These are phyloP conservation scores for Griposia aprilina DNA, from an alignment of 2,888 invertebrate species.

Conservation along the genomic window DNA sequence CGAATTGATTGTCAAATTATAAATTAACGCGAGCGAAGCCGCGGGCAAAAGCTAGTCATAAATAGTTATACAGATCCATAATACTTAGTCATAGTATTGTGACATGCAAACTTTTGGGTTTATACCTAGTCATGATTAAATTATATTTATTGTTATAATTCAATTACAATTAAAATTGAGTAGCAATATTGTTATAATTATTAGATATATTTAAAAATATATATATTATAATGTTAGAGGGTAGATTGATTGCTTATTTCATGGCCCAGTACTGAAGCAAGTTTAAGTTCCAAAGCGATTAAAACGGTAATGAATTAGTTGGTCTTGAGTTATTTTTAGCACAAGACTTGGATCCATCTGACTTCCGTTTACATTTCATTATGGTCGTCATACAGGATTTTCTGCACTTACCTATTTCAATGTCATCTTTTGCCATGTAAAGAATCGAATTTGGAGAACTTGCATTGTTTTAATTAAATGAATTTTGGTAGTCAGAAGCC, in stretches of 20 bases:
- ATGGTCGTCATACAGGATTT: background rate
- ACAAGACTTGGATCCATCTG: slow-evolving; percentile 7
- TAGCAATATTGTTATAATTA: no score
- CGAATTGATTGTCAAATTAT: no score
- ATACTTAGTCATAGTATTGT: no score
- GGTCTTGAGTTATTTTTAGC: slow-evolving; percentile 56
- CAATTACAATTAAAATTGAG: no score
- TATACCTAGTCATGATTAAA: no score
- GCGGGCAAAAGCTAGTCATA: no score
- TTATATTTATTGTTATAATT: no score
- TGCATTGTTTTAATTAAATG: background rate
- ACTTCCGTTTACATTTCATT: slow-evolving; percentile 20
- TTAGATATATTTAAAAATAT: no score
- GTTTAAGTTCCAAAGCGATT: slow-evolving; percentile 57
- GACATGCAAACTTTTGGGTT: no score
- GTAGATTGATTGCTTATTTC: slow-evolving; percentile 7
- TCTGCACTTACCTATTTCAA: background rate
- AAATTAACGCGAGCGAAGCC: no score
- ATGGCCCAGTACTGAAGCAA: slow-evolving; percentile 31
- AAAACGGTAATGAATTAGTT: slow-evolving; percentile 63
- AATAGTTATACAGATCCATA: no score
- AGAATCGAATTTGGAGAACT: background rate
- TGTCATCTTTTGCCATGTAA: background rate
- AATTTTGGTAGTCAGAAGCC: background rate
- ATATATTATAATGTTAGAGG: no score